Evolutionary conservation across 2,113 vertebrate species (phyloP), one percentile per base, ranked within the genome.

Genomic region (Mus spicilegus): DNA sequence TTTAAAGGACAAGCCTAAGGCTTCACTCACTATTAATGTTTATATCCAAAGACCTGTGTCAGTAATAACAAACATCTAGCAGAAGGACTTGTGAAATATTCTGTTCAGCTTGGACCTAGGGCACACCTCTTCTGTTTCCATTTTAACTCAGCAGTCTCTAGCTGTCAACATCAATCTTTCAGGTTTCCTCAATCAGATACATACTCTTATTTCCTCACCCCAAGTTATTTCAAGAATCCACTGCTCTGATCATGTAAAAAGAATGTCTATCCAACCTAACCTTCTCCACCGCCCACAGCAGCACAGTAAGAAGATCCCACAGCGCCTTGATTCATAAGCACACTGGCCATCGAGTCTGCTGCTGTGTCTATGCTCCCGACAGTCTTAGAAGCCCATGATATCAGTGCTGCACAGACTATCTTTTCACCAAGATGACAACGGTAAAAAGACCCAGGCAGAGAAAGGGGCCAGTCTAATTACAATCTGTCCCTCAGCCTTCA

Each of bases 161-260:
- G 1, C 17, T 96, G 26, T 36, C 63, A 61, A 92, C 67, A n/a
- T 86, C 82, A 95, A 89, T 49, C n/a, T 51, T 89, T 70, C 70
- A 7, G 69, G 87, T 95, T 82, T 46, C 81, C 67, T 91, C 91
- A 94, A 86, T 87, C 61, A 95, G 94, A 89, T 14, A 90, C n/a
- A 26, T 26, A 73, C 14, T 75, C 67, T 26, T 76, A 46, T 65
- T 86, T 65, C 46, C 49, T 97, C 90, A 76, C 77, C 92, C 36
- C 36, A 82, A 20, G 63, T 91, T 89, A 61, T 93, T 90, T 94
- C 92, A 90, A 91, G 80, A 36, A 87, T 39, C 17, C 49, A 12
- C 36, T 94, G 93, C 81, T 94, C 81, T 65, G 65, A 24, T 75
- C 39, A 89, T 5, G 86, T 89, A 89, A 80, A 54, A 2, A 87